Evolutionary conservation across 2,888 invertebrate species (phyloP).

Genomic region (Parnassius orleans): DNA sequence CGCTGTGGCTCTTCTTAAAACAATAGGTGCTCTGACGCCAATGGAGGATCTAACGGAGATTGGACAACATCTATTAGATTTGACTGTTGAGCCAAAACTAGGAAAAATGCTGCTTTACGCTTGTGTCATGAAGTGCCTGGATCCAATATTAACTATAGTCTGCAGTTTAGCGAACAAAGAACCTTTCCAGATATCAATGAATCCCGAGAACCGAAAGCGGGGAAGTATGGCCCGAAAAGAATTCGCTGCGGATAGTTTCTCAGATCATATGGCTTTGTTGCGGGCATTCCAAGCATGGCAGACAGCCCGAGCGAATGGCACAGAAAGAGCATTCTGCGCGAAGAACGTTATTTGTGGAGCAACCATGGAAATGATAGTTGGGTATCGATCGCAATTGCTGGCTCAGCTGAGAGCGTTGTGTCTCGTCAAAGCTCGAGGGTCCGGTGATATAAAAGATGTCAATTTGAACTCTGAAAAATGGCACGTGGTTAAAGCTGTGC

Average conservation of each 20-base stretch:
- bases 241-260: slow-evolving; percentile 88
- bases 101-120: slow-evolving; percentile 96
- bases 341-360: slow-evolving; percentile 88
- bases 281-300: slow-evolving; percentile 89
- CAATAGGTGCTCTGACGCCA: slow-evolving; percentile 91
- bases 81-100: slow-evolving; percentile 94
- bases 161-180: slow-evolving; percentile 90
- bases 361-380: slow-evolving; percentile 94
- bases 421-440: slow-evolving; percentile 83
- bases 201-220: slow-evolving; percentile 83
- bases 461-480: slow-evolving; percentile 92
- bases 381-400: slow-evolving; percentile 90
- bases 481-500: slow-evolving; percentile 94
- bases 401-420: slow-evolving; percentile 89
- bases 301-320: slow-evolving; percentile 81
- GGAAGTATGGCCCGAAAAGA: slow-evolving; percentile 83
- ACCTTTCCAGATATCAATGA: slow-evolving; percentile 88
- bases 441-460: slow-evolving; percentile 87
- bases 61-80: slow-evolving; percentile 93
- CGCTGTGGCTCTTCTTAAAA: slow-evolving; percentile 85
- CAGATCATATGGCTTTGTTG: slow-evolving; percentile 94
- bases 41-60: slow-evolving; percentile 93
- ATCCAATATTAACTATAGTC: slow-evolving; percentile 95
- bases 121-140: slow-evolving; percentile 94
- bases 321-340: slow-evolving; percentile 86